A percentile compares a stretch with the other conserved stretches of the same genome.
Conservation (phyloP, 2,888 invertebrate genomes). For the Luperina testacea region DNA sequence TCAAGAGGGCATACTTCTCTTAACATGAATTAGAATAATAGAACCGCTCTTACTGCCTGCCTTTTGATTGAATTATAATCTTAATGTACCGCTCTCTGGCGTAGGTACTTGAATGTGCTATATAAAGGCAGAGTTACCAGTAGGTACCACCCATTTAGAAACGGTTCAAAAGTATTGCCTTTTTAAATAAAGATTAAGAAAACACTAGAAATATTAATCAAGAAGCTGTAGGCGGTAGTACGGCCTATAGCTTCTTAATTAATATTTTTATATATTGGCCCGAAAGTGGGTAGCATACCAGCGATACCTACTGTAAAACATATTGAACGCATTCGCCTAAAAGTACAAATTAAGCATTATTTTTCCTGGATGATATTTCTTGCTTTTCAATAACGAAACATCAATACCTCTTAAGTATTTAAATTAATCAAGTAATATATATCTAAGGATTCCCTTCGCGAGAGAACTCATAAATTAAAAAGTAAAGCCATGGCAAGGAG, state of each 20-base stretch:
- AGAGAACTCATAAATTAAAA: constrained; percentile 74
- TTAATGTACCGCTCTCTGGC: constrained; percentile 20
- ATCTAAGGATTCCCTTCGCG: constrained; percentile 57
- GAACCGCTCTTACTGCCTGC: constrained; percentile 53
- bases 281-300: background rate
- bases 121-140: background rate
- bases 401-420: constrained; percentile 6
- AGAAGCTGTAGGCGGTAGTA: too few species aligned
- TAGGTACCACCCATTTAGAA: background rate
- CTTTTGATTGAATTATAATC: constrained; percentile 60
- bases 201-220: too few species aligned
- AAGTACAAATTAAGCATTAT: background rate
- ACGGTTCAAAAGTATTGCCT: background rate
- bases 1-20: constrained; percentile 67
- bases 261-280: background rate
- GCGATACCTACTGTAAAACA: background rate
- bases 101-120: constrained; percentile 6
- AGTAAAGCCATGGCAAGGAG: constrained; percentile 79
- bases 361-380: background rate
- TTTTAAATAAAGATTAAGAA: background rate
- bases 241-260: background rate
- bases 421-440: constrained; percentile 28
- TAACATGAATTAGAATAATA: constrained; percentile 74
- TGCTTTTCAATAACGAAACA: constrained; percentile 39
- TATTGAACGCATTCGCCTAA: background rate